Base-by-base conservation (phyloP, 2,797 vertebrate species). In the Dendrocincla tyrannina region DNA sequence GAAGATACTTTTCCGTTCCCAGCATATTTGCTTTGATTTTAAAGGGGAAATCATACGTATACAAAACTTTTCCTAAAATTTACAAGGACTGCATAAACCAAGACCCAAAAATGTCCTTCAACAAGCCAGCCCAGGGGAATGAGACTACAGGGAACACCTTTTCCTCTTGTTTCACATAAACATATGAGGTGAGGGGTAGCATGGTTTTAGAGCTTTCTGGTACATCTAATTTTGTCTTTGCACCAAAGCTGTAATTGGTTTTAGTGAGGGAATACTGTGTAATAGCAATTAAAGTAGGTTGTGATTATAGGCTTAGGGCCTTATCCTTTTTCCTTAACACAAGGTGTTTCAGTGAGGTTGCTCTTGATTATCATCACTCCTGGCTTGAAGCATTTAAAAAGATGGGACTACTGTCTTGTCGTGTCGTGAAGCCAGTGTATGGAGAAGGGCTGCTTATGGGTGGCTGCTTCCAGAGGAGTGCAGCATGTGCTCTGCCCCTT, bases 1-100 rank as follows among this genome's bases (percentile, higher is more conserved):
- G 87, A 95, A 83, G 37, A 75, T 63, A 35, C 30, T 5, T 73
- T 85, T 89, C 60, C 55, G 30, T 94, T 96, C 53, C 64, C 42
- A 53, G 56, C 5, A 75, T 82, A 85, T 94, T 85, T 74, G 50
- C 47, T 94, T 88, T 70, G 63, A 76, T 90, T 94, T 96, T 82
- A 86, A 89, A 84, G 33, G 30, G 39, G 33, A 73, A 91, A 76
- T 63, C 1, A 4, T 39, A 73, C 2, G 17, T 35, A 91, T 63
- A 67, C 53, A 94, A 89, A 63, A 5, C 14, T 79, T 73, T 69
- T 50, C 46, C 69, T 72, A 46, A 81, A 72, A 74, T 70, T 42
- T 68, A 44, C 23, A 25, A 52, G 50, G 37, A 20, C 5, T 72
- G 22, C 16, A 44, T 11, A 66, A 52, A 88, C 20, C 30, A 67